Evolutionary conservation across 1,140 invertebrate genomes (phyloP), one percentile per base, ranked within the genome.

Genomic region (Ceratosolen fusciceps): DNA sequence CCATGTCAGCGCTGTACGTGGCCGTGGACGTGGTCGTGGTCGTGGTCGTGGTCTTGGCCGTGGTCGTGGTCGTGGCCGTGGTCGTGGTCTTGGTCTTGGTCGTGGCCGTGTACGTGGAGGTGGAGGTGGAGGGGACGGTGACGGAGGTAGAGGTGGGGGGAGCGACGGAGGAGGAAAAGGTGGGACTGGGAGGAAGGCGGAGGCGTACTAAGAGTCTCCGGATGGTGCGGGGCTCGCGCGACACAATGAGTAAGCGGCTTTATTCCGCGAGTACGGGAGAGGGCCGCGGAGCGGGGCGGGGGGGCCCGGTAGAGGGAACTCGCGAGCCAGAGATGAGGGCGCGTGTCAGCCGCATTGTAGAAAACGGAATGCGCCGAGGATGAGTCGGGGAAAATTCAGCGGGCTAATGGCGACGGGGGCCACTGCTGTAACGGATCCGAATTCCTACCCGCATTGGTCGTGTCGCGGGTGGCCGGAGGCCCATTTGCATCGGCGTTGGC

Each of bases 401-500:
- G 34, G 29, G 56, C 19, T 80, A 24, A 54, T 43, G 4, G 19
- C 52, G 49, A 21, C 31, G 34, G 24, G n/a, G 24, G n/a, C 77
- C 34, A 21, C 75, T 12, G 24, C 21, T 29, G 43, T 31, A n/a
- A 24, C 31, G 47, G 37, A 39, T 54, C 31, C 65, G 26, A 80
- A 79, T 79, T 74, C 72, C 71, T 68, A 62, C 78, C 71, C 49
- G 67, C 71, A 74, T 65, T 79, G 65, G 26, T 4, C 56, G 37
- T 29, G 24, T 39, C 26, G 43, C 10, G 24, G 43, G 8, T 10
- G 19, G 1, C 52, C 21, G 14, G 34, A 29, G 7, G 12, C 12
- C n/a, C 8, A 31, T 29, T 58, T 26, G 56, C 72, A 65, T 65
- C 31, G 60, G 60, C 16, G 16, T 31, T 21, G 29, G 12, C 4